Evolutionary conservation across 2,113 vertebrate genomes (phyloP).

Genomic region (Antigone vipio): DNA sequence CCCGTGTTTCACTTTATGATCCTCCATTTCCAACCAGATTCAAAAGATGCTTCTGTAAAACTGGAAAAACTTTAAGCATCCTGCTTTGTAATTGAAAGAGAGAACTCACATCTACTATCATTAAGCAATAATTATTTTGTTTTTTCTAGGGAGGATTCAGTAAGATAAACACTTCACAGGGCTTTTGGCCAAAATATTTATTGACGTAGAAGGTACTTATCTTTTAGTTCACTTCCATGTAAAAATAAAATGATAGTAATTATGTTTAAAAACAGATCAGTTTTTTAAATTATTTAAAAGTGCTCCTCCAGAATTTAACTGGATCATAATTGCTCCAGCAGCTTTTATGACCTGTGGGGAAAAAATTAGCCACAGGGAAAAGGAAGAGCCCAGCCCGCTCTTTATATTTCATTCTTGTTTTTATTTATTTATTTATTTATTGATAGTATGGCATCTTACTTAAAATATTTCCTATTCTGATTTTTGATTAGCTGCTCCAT

Average conservation of each 20-base stretch:
- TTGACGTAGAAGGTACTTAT: constrained; percentile 65
- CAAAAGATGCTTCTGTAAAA: neutral
- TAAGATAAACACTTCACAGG: constrained; percentile 55
- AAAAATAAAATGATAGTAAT: constrained; percentile 65
- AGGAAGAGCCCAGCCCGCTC: neutral
- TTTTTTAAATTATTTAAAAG: constrained; percentile 69
- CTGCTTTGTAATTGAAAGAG: constrained; percentile 25
- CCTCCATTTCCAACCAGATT: neutral
- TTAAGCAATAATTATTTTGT: constrained; percentile 66
- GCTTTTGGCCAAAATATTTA: constrained; percentile 56
- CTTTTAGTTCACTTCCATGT: constrained; percentile 43
- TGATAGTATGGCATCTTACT: neutral
- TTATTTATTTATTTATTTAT: neutral
- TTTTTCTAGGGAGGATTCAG: constrained; percentile 20
- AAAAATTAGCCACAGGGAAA: constrained; percentile 6
- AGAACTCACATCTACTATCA: constrained; percentile 50
- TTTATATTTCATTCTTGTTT: neutral
- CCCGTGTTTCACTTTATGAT: neutral
- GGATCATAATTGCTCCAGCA: constrained; percentile 36
- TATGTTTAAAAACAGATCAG: constrained; percentile 45
- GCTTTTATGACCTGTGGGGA: constrained; percentile 37
- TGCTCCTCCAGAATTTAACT: constrained; percentile 38
- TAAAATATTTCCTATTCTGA: neutral
- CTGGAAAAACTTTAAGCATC: neutral
- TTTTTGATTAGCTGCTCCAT: neutral